Evolutionary conservation across 2,113 vertebrate genomes (phyloP).

Genomic region (Meriones unguiculatus): DNA sequence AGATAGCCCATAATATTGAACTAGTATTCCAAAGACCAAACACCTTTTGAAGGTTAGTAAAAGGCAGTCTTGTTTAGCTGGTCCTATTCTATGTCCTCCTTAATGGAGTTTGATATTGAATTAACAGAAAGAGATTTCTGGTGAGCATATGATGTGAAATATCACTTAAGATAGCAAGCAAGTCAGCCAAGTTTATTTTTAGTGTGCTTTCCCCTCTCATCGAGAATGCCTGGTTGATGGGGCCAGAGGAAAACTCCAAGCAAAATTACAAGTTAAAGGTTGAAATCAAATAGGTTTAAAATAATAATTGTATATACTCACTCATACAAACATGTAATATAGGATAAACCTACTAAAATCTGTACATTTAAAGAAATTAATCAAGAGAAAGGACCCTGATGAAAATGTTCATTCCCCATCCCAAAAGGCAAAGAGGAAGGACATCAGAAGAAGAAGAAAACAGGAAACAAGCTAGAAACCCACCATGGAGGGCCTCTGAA

Average conservation of each 20-base stretch:
- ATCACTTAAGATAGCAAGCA: slow-evolving; percentile 18
- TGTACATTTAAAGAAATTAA: too few relatives aligned
- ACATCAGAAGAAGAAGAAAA: too few relatives aligned
- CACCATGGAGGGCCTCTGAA: too few relatives aligned
- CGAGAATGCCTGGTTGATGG: neutral
- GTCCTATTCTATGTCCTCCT: neutral
- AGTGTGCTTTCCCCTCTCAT: neutral
- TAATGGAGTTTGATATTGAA: neutral
- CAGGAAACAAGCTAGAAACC: too few relatives aligned
- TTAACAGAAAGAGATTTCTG: slow-evolving; percentile 22
- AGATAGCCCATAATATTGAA: neutral
- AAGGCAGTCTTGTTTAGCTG: neutral
- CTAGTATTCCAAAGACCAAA: slow-evolving; percentile 5
- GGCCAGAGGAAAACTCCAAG: slow-evolving; percentile 31
- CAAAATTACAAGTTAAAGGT: slow-evolving; percentile 45
- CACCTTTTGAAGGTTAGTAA: neutral
- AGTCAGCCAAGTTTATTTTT: neutral
- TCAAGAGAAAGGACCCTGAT: too few relatives aligned
- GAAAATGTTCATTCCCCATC: too few relatives aligned
- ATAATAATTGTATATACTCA: too few relatives aligned
- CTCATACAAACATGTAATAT: neutral
- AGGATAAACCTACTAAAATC: too few relatives aligned
- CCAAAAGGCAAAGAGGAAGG: too few relatives aligned
- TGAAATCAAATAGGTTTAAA: slow-evolving; percentile 23
- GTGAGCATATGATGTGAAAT: neutral